Evolutionary conservation across 2,113 vertebrate species (phyloP), one percentile per base, ranked within the genome.

Genomic region (Cyprinodon variegatus): DNA sequence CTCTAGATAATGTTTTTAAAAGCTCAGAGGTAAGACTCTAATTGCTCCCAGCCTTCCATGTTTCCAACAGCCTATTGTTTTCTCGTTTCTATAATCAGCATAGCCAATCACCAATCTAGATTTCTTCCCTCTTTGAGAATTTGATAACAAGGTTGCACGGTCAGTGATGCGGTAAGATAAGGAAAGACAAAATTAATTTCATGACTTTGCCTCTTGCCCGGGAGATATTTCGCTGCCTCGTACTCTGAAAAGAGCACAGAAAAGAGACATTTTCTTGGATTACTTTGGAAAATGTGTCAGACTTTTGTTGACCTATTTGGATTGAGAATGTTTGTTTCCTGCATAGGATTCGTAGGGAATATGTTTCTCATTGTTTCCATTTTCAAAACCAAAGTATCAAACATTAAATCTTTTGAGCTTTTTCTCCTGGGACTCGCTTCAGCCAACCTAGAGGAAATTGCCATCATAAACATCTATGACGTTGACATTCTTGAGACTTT

Each of bases 1-100:
- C 80, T 91, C 83, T 77, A 65, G 86, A 89, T 88, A 78, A 82
- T 65, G 76, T 83, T 77, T 77, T 70, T 68, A 78, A 91, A 93
- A 86, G 93, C 92, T 93, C 93, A 77, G 83, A 92, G 92, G 93
- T 92, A 89, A 87, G 92, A 90, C 84, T 92, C 88, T 93, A 90
- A 93, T 86, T 86, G 83, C 74, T 92, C 85, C 87, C 92, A 87
- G 75, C 71, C 76, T 87, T 90, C 81, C 40, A 1, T 72, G 79
- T 88, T 89, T 91, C 87, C 90, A 80, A 70, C 79, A 40, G 65
- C 76, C 69, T 68, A 80, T 78, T 84, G 53, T 82, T 86, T 83
- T 83, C 71, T 65, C 59, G 62, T 77, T 81, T 83, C 74, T 83
- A 39, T 81, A 93, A 93, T 78, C 86, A 93, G 84, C 69, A 13